phyloP scores from a whole-genome alignment of 2,113 vertebrate species.

The Hiodon alosoides region DNA sequence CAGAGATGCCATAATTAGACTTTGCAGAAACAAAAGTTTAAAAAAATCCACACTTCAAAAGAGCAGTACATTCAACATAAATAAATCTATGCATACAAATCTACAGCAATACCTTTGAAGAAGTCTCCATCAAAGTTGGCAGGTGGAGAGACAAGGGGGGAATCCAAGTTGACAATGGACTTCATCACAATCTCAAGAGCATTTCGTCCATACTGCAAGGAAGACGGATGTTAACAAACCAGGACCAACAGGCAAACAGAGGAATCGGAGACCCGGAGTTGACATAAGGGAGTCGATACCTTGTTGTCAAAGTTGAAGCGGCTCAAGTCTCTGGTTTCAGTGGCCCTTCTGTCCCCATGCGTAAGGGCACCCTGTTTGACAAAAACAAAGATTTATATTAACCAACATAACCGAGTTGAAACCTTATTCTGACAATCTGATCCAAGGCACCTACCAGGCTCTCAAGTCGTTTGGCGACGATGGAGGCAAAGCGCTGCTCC shows the following conservation, averaged over 20 bases:
- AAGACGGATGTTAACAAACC: neutral
- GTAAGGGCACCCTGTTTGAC: conserved; percentile 84
- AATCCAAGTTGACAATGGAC: conserved; percentile 91
- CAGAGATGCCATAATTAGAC: neutral
- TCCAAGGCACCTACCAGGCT: conserved; percentile 74
- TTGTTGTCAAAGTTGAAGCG: conserved; percentile 99
- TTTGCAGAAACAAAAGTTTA: neutral
- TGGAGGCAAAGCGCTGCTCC: conserved; percentile 96
- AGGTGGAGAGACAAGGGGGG: conserved; percentile 85
- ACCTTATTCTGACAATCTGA: neutral
- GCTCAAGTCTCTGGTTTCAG: conserved; percentile 93
- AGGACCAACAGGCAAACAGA: neutral
- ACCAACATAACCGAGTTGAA: conserved; percentile 2
- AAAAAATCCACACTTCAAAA: neutral
- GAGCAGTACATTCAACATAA: neutral
- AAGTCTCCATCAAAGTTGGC: conserved; percentile 90
- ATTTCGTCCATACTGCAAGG: conserved; percentile 86
- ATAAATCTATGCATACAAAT: neutral
- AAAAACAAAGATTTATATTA: neutral
- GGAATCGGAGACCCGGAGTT: neutral
- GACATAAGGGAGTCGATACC: conserved; percentile 51
- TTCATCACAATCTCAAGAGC: conserved; percentile 98
- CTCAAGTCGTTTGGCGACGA: conserved; percentile 96
- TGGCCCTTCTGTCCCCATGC: conserved; percentile 93
- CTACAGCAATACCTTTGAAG: conserved; percentile 79